Percentiles rank a stretch among this genome's conserved stretches.
Conservation (phyloP, 2,888 invertebrate species). For the Drosophila birchii region DNA sequence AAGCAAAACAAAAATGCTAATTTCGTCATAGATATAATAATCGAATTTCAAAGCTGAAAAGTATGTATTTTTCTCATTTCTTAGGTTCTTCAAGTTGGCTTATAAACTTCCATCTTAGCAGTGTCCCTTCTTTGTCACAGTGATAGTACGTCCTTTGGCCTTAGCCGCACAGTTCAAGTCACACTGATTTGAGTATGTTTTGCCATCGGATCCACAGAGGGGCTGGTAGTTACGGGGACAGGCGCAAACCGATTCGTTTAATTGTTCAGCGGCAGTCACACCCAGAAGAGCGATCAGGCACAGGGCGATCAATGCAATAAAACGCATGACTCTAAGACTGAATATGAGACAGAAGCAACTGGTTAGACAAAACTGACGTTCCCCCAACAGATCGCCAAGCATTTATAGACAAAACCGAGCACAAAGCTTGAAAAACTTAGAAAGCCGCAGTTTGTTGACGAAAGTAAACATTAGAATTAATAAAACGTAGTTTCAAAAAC, state of each 20-base stretch:
- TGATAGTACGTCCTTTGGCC: constrained; percentile 53
- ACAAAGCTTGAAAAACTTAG: not conserved
- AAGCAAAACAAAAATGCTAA: not conserved
- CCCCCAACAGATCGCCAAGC: constrained; percentile 11
- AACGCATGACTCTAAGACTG: constrained; percentile 55
- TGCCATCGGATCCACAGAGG: constrained; percentile 53
- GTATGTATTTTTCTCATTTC: constrained; percentile 19
- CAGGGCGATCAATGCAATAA: constrained; percentile 55
- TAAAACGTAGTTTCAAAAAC: constrained; percentile 10
- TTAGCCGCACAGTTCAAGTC: constrained; percentile 63
- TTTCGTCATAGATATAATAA: not conserved
- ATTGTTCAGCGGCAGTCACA: constrained; percentile 24
- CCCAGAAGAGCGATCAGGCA: constrained; percentile 58
- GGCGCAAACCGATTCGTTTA: constrained; percentile 12
- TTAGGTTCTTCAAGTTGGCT: not conserved
- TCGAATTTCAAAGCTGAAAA: not conserved
- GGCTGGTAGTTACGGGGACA: constrained; percentile 35
- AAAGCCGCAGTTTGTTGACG: constrained; percentile 5
- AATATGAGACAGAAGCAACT: not conserved
- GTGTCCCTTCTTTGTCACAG: constrained; percentile 41
- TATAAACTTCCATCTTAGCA: constrained; percentile 41
- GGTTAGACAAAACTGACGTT: constrained; percentile 48
- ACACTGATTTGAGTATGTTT: constrained; percentile 72
- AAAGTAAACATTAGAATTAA: not conserved
- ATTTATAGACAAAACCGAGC: constrained; percentile 38